These are phyloP conservation scores for Metopia argyrocephala DNA, from an alignment of 2,888 invertebrate genomes.

Conservation along the genomic window DNA sequence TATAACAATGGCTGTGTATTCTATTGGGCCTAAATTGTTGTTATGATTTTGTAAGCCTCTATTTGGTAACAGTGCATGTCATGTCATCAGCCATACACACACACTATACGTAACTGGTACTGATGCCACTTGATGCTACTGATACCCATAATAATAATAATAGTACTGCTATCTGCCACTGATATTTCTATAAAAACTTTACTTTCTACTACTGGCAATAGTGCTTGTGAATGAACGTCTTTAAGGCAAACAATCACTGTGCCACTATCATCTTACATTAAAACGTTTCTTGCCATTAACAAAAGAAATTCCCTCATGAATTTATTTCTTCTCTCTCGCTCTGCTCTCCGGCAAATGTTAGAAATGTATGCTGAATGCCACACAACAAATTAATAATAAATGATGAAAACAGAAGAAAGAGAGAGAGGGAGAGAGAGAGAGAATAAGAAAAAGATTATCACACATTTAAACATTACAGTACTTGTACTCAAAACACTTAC, in stretches of 20 bases:
- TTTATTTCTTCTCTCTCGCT: not conserved
- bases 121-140: not conserved
- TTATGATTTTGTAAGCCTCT: not conserved
- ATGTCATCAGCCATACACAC: not conserved
- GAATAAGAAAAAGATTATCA: not conserved
- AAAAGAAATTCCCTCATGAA: not conserved
- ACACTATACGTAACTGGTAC: not conserved
- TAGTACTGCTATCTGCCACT: not conserved
- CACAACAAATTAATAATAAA: too few relatives aligned
- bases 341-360: not conserved
- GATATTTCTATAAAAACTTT: not conserved
- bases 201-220: not conserved
- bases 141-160: not conserved
- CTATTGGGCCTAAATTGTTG: slow-evolving; percentile 6
- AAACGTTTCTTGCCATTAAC: not conserved
- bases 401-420: too few relatives aligned
- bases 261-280: not conserved
- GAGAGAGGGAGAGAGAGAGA: not conserved
- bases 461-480: not conserved
- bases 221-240: not conserved
- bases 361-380: not conserved
- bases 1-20: not conserved
- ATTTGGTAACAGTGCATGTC: not conserved
- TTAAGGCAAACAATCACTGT: not conserved
- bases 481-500: not conserved